A percentile compares a stretch with the other conserved stretches of the same genome.
phyloP scores from a whole-genome alignment of 2,797 vertebrate species.

The Onychomys torridus region DNA sequence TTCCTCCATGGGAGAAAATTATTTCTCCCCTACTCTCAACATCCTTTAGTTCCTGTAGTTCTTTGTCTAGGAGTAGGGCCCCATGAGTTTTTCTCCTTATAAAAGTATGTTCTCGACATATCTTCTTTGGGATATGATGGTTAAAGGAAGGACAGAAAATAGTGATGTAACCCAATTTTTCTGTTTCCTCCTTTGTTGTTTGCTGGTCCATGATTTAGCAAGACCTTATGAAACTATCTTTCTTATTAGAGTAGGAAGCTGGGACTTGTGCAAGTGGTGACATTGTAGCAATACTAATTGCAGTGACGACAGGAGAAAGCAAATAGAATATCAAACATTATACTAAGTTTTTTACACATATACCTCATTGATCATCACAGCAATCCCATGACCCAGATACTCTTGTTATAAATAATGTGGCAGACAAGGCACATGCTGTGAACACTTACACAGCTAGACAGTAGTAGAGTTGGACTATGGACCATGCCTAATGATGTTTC shows the following conservation, averaged over 20 bases:
- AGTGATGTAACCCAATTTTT: not conserved
- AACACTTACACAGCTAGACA: conserved; percentile 5
- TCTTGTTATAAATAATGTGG: conserved; percentile 18
- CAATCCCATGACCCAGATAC: not conserved
- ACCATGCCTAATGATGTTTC: not conserved
- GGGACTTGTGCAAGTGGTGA: not conserved
- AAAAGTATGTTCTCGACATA: not conserved
- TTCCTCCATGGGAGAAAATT: not conserved
- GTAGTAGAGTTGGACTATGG: not conserved
- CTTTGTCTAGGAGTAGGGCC: not conserved
- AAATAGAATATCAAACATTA: conserved; percentile 33
- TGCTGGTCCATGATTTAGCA: conserved; percentile 30
- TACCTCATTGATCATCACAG: conserved; percentile 27
- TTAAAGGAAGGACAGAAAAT: conserved; percentile 12
- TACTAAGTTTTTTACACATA: conserved; percentile 16
- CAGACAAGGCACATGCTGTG: not conserved
- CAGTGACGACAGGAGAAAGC: conserved; percentile 35
- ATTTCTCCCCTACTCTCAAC: not conserved
- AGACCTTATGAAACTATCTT: conserved; percentile 39
- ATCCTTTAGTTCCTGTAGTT: not conserved
- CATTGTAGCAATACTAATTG: not conserved
- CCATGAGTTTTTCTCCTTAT: not conserved
- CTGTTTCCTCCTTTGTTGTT: conserved; percentile 2
- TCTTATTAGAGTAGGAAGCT: conserved; percentile 18
- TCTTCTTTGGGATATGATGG: not conserved